Conservation (phyloP, 2,888 invertebrate species). For the Daptonema setosum region DNA sequence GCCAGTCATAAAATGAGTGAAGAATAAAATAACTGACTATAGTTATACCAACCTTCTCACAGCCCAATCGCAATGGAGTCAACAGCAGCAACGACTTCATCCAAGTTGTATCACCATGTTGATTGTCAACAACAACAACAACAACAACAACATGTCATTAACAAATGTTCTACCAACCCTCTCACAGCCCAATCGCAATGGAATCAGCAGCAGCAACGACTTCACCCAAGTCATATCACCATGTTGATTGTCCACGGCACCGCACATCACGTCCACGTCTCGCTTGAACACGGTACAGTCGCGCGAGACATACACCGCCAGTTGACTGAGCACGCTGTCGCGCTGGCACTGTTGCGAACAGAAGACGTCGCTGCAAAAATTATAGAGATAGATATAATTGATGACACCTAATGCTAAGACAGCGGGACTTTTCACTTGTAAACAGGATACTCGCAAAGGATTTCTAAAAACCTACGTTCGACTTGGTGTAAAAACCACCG, state of each 20-base stretch:
- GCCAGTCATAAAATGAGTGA: too few species aligned
- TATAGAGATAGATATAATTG: background rate
- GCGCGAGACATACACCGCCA: background rate
- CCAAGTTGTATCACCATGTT: background rate
- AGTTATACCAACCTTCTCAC: too few species aligned
- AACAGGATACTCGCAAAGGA: too few species aligned
- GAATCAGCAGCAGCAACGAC: slow-evolving; percentile 57
- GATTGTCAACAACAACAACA: background rate
- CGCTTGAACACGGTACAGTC: background rate
- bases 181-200: slow-evolving; percentile 65
- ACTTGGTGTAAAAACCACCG: too few species aligned
- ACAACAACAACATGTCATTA: background rate
- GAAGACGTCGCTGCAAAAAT: background rate
- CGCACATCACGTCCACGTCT: background rate
- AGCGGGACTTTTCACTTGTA: too few species aligned
- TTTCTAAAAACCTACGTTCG: too few species aligned
- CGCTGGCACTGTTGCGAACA: background rate
- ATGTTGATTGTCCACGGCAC: too few species aligned
- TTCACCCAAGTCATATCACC: slow-evolving; percentile 32
- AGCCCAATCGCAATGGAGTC: slow-evolving; percentile 65
- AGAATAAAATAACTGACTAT: too few species aligned
- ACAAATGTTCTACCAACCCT: too few species aligned
- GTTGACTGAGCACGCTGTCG: background rate
- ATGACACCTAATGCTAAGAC: too few species aligned
- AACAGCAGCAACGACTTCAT: slow-evolving; percentile 54